Evolutionary conservation across 2,113 vertebrate species (phyloP), one percentile per base, ranked within the genome.

Genomic region (Alligator mississippiensis): DNA sequence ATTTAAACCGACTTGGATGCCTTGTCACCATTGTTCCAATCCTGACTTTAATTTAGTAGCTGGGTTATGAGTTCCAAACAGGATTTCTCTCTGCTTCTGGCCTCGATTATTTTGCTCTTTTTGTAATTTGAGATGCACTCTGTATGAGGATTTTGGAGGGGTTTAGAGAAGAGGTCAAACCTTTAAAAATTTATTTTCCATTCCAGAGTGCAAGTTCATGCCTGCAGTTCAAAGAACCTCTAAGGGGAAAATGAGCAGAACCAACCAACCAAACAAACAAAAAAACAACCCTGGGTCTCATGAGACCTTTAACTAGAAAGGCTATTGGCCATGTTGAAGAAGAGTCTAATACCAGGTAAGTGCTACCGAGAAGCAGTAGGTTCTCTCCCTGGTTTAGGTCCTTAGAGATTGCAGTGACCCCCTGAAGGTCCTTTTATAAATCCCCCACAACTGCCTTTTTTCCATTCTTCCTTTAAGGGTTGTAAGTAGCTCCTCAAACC

Each of bases 241-340:
- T 94, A 84, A 47, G 47, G 81, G 93, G 78, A 89, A 93, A 95
- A 90, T 55, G 24, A 96, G 91, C 15, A 74, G 94, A 97, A 95
- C 47, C 93, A 96, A 95, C 47, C 93, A 96, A 95, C 91, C 59
- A 96, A 96, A 85, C 75, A 90, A 89, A 97, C 84, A 77, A 82
- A 60, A 83, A 80, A 62, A 18, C 60, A 89, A 90, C 63, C 38
- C 77, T 88, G 87, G 19, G 76, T 94, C 92, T 92, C 93, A 91
- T 86, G 89, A 94, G 94, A 93, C 96, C 88, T 81, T 94, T 82
- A 96, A 90, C 90, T 89, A 93, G 89, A 84, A 91, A 95, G 94
- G 79, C 88, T 84, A 72, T 80, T n/a, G 89, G 80, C 77, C 93
- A 82, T 94, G 84, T 95, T 6, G 2, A 94, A 91, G 95, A 92